Conservation (phyloP, 2,888 invertebrate genomes). For the Lordiphosa fenestrarum region DNA sequence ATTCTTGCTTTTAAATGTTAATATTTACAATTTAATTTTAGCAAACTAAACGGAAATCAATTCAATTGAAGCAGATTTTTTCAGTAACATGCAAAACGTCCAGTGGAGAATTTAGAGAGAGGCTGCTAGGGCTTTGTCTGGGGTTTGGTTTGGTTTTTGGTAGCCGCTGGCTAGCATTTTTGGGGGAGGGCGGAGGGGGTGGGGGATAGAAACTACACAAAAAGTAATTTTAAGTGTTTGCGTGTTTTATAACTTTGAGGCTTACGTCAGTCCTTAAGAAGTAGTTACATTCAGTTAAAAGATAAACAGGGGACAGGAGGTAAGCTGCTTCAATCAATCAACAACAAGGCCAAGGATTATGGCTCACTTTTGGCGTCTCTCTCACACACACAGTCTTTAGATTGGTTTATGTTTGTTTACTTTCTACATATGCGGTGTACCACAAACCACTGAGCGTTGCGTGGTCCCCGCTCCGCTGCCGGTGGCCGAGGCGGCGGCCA, state of each 20-base stretch:
- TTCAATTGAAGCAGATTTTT: constrained; percentile 72
- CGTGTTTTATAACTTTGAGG: constrained; percentile 3
- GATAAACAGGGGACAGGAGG: constrained; percentile 16
- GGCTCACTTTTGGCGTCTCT: constrained; percentile 10
- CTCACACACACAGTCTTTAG: constrained; percentile 7
- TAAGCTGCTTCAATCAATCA: constrained; percentile 66
- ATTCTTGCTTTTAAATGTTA: constrained; percentile 44
- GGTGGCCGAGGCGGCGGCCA: constrained; percentile 67
- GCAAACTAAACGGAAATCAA: constrained; percentile 51
- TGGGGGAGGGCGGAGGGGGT: background rate
- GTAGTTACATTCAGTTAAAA: constrained; percentile 17
- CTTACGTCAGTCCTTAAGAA: constrained; percentile 6
- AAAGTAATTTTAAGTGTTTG: background rate
- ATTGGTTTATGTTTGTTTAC: constrained; percentile 19
- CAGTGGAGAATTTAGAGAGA: constrained; percentile 39
- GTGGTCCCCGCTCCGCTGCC: constrained; percentile 61
- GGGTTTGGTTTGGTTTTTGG: constrained; percentile 29
- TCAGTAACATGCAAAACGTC: constrained; percentile 74
- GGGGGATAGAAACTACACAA: background rate
- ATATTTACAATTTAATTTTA: constrained; percentile 60
- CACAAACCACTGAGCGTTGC: constrained; percentile 78
- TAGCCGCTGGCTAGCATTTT: constrained; percentile 19
- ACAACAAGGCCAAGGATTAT: constrained; percentile 47
- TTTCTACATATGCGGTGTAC: constrained; percentile 80
- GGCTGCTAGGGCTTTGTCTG: constrained; percentile 50